Conservation (phyloP, 1,140 invertebrate species). For the Musca vetustissima region DNA sequence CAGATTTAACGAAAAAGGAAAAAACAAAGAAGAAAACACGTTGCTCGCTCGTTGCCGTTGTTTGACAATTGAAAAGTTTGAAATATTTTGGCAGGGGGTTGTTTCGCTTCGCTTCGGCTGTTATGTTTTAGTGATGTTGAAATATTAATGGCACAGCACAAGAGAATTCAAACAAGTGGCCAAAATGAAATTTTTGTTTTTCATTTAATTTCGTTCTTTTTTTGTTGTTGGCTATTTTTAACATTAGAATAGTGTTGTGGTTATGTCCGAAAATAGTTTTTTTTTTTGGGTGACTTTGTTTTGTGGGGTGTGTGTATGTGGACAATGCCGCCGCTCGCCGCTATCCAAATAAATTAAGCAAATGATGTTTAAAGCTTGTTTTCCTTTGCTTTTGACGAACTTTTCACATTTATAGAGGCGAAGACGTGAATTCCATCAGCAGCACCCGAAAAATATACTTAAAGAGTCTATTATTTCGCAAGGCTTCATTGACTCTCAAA, state of each 20-base stretch:
- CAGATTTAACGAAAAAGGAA: background rate
- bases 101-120: background rate
- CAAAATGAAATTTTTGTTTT: background rate
- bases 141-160: background rate
- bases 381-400: background rate
- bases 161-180: slow-evolving; percentile 13
- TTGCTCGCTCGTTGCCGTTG: background rate
- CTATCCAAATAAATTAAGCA: background rate
- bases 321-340: too few species aligned
- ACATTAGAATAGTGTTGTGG: background rate
- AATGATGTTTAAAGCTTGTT: background rate
- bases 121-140: background rate
- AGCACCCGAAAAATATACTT: too few species aligned
- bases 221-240: slow-evolving; percentile 1
- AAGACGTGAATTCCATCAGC: too few species aligned
- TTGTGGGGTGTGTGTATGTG: too few species aligned
- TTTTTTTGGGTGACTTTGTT: background rate
- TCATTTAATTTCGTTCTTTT: background rate
- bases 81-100: background rate
- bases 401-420: background rate
- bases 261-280: background rate
- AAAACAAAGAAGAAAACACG: background rate
- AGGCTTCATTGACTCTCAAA: too few species aligned
- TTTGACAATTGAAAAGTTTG: background rate
- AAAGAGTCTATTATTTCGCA: too few species aligned